phyloP scores from a whole-genome alignment of 2,113 vertebrate genomes.

The Reinhardtius hippoglossoides region DNA sequence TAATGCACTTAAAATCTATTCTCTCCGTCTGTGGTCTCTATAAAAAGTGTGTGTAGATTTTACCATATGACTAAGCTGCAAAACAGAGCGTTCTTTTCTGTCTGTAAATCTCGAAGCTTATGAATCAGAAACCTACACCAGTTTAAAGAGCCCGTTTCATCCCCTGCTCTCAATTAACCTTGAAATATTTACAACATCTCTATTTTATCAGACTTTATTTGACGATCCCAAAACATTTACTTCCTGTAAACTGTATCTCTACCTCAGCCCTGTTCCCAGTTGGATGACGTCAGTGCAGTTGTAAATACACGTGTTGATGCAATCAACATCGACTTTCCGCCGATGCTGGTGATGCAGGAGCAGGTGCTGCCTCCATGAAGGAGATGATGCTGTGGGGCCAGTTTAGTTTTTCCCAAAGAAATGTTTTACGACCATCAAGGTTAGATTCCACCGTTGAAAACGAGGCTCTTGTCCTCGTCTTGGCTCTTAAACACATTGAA shows the following conservation, averaged over 20 bases:
- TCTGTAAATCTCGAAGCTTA: background rate
- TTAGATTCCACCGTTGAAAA: too few relatives aligned
- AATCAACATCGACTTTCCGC: too few relatives aligned
- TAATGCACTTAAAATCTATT: slow-evolving; percentile 27
- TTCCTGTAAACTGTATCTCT: background rate
- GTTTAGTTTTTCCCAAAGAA: too few relatives aligned
- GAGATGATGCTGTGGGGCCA: too few relatives aligned
- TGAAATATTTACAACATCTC: background rate
- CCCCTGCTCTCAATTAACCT: background rate
- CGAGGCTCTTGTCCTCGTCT: too few relatives aligned
- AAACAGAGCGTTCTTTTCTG: background rate
- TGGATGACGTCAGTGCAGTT: background rate
- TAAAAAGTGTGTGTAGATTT: slow-evolving; percentile 2
- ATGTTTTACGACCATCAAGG: too few relatives aligned
- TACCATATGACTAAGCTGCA: slow-evolving; percentile 33
- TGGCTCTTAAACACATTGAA: too few relatives aligned
- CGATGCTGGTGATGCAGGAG: too few relatives aligned
- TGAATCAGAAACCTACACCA: background rate
- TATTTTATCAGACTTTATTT: background rate
- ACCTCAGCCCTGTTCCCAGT: background rate
- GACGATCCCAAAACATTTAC: background rate
- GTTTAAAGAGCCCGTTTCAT: background rate
- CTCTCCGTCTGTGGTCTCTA: slow-evolving; percentile 43
- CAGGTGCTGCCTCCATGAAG: too few relatives aligned
- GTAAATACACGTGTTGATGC: too few relatives aligned